A percentile compares a stretch with the other conserved stretches of the same genome.
phyloP scores from a whole-genome alignment of 2,797 vertebrate species.

The Cottoperca gobio region DNA sequence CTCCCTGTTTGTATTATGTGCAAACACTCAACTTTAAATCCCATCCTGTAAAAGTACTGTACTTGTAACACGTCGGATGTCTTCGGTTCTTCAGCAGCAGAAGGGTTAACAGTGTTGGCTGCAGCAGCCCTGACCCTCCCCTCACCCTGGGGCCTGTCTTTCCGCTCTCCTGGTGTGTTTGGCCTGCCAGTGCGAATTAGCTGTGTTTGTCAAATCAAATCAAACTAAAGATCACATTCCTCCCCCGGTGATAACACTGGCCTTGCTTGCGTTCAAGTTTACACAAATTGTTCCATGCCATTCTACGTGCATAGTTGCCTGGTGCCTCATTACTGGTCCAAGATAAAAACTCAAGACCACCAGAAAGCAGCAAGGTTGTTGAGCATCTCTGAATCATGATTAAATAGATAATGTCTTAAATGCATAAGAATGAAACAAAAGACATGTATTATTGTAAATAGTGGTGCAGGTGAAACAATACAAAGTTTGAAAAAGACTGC shows the following conservation, averaged over 20 bases:
- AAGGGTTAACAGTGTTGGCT: conserved; percentile 61
- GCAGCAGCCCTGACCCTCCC: conserved; percentile 57
- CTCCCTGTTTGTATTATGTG: background rate
- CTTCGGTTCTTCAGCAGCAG: conserved; percentile 26
- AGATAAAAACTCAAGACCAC: background rate
- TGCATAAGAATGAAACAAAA: background rate
- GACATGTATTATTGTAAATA: background rate
- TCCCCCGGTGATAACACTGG: conserved; percentile 53
- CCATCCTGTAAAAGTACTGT: conserved; percentile 18
- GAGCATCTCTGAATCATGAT: background rate
- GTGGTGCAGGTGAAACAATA: background rate
- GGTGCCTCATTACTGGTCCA: conserved; percentile 8
- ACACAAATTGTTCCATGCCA: conserved; percentile 19
- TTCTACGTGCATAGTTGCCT: conserved; percentile 11
- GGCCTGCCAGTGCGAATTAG: conserved; percentile 72
- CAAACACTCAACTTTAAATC: background rate
- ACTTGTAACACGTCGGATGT: background rate
- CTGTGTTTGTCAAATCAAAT: conserved; percentile 74
- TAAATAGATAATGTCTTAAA: background rate
- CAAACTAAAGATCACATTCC: conserved; percentile 70
- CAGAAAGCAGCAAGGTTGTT: background rate
- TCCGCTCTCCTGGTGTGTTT: conserved; percentile 70
- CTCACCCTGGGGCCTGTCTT: conserved; percentile 64
- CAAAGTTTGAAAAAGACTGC: background rate
- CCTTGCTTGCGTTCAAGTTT: conserved; percentile 50